Conservation (phyloP, 2,888 invertebrate species). For the Rosalia funebris region DNA sequence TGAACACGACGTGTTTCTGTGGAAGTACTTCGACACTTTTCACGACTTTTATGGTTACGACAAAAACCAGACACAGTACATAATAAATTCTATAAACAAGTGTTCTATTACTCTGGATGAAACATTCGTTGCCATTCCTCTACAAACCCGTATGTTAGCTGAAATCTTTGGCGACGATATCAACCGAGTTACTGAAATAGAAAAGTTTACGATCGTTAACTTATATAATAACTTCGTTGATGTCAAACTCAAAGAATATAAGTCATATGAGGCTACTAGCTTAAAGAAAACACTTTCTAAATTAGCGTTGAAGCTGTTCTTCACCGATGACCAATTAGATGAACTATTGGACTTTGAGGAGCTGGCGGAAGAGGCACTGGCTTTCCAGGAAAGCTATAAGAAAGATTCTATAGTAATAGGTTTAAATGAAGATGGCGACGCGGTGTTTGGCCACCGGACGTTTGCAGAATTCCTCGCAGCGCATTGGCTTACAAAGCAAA, state of each 20-base stretch:
- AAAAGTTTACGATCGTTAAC: slow-evolving; percentile 15
- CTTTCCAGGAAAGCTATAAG: slow-evolving; percentile 24
- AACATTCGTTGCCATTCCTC: slow-evolving; percentile 17
- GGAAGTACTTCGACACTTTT: slow-evolving; percentile 17
- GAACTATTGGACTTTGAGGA: slow-evolving; percentile 24
- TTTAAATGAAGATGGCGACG: slow-evolving; percentile 18
- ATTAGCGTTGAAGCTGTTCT: slow-evolving; percentile 22
- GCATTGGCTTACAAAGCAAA: slow-evolving; percentile 23
- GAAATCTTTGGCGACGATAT: slow-evolving; percentile 25
- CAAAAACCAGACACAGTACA: slow-evolving; percentile 5
- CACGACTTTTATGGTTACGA: slow-evolving; percentile 3
- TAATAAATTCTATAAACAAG: slow-evolving; percentile 16
- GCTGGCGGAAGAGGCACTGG: slow-evolving; percentile 7
- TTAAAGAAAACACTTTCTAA: slow-evolving; percentile 23
- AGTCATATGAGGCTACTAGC: slow-evolving; percentile 19
- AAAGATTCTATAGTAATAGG: slow-evolving; percentile 25
- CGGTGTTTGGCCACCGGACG: slow-evolving; percentile 23
- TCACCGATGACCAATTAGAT: slow-evolving; percentile 12
- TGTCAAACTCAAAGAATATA: slow-evolving; percentile 25
- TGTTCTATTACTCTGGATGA: slow-evolving; percentile 15
- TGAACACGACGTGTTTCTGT: slow-evolving; percentile 15
- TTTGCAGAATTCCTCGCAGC: slow-evolving; percentile 28
- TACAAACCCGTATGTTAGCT: slow-evolving; percentile 26
- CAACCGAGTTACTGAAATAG: slow-evolving; percentile 8
- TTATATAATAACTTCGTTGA: slow-evolving; percentile 25